These are phyloP conservation scores for Sebastes cheni DNA, from an alignment of 2,797 vertebrate species.

Conservation along the genomic window DNA sequence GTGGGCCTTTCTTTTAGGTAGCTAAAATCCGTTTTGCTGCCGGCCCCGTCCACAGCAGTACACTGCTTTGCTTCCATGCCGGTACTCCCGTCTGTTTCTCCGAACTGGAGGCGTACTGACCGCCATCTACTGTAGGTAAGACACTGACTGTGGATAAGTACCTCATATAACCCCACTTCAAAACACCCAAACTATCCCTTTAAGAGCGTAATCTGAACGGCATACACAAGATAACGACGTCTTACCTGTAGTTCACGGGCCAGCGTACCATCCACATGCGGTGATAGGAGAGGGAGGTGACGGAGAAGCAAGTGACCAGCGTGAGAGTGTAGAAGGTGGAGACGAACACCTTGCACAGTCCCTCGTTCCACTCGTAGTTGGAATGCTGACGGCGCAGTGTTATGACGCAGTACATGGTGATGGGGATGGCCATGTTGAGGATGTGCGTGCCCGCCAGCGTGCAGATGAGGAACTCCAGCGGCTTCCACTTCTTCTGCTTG, in stretches of 20 bases:
- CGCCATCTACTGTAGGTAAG: too few species aligned
- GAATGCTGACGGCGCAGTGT: slow-evolving; percentile 89
- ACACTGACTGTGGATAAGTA: too few species aligned
- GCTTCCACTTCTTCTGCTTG: slow-evolving; percentile 97
- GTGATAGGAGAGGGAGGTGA: slow-evolving; percentile 95
- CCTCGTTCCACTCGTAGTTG: slow-evolving; percentile 93
- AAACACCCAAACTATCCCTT: background rate
- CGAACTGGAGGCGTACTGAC: too few species aligned
- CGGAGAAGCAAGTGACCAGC: slow-evolving; percentile 93
- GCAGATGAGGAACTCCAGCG: slow-evolving; percentile 93
- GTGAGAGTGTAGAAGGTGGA: slow-evolving; percentile 96
- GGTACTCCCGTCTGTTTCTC: too few species aligned
- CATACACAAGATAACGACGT: background rate
- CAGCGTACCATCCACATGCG: slow-evolving; percentile 99
- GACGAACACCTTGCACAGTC: slow-evolving; percentile 95
- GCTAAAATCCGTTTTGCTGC: too few species aligned
- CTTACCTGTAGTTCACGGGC: slow-evolving; percentile 94
- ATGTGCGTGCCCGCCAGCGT: slow-evolving; percentile 92
- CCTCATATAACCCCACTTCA: too few species aligned
- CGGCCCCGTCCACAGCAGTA: too few species aligned
- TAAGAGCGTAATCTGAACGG: background rate
- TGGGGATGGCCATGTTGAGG: slow-evolving; percentile 91
- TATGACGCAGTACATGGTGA: slow-evolving; percentile 92
- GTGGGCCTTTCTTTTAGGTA: too few species aligned
- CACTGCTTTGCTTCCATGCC: too few species aligned